Percentiles rank a stretch among this genome's conserved stretches.
Conservation (phyloP, 2,113 vertebrate species). For the Chunga burmeisteri region DNA sequence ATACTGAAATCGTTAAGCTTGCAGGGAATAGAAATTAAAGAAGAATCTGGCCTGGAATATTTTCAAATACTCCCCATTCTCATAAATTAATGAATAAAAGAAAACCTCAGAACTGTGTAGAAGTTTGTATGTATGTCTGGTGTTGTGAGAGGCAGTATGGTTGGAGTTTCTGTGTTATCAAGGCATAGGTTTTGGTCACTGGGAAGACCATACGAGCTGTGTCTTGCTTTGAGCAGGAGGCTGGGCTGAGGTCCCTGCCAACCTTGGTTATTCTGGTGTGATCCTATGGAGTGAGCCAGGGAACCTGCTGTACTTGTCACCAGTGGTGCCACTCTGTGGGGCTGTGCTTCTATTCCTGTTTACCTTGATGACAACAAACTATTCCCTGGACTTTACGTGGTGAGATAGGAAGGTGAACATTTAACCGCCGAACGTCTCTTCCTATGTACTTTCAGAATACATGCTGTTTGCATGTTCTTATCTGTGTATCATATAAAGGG, state of each 20-base stretch:
- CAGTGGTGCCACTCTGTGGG: neutral
- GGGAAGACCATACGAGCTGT: accelerated
- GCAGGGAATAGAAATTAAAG: neutral
- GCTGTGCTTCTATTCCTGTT: neutral
- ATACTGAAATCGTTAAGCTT: neutral
- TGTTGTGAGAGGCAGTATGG: neutral
- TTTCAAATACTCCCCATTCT: neutral
- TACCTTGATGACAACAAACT: neutral
- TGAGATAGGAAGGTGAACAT: neutral
- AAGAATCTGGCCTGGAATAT: neutral
- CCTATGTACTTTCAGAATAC: neutral
- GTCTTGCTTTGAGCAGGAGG: neutral
- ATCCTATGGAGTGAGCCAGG: accelerated
- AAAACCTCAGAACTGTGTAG: neutral
- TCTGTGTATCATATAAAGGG: neutral
- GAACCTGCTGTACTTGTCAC: neutral
- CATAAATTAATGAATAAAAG: neutral
- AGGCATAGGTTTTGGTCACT: accelerated
- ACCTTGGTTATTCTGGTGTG: accelerated
- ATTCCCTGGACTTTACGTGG: neutral
- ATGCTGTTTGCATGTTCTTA: neutral
- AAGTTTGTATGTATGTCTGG: neutral
- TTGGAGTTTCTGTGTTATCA: neutral
- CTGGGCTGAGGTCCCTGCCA: neutral
- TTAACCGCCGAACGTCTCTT: no score